Evolutionary conservation across 2,888 invertebrate species (phyloP), one percentile per base, ranked within the genome.

Genomic region (Clusia tigrina): DNA sequence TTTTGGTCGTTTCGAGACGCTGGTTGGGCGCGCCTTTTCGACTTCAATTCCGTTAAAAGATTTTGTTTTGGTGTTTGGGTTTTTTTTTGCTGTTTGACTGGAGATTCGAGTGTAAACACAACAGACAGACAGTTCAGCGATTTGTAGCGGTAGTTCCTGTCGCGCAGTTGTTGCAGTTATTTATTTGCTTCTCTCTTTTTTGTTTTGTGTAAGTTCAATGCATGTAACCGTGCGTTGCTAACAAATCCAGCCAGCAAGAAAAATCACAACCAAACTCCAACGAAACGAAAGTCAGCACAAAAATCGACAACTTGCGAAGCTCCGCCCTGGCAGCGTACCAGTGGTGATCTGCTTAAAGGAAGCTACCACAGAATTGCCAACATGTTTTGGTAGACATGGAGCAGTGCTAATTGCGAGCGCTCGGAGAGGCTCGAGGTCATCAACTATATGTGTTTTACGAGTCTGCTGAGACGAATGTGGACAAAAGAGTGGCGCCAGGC

Each of bases 121-220:
- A 74, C 71, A 80, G 78, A 74, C 71, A 80, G 78, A 78, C 78
- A 79, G 76, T 76, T 79, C 74, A 79, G 78, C 78, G 78, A 80
- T 79, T 79, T 79, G 80, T 77, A 74, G 72, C 74, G 71, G 76
- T 78, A 76, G 74, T 77, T 75, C 66, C 56, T 48, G 48, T 48
- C 15, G 20, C 59, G 65, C 60, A 25, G 56, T 65, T 66, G 54
- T 54, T 24, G 25, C 25, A 2, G 10, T 62, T 67, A 60, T 46
- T 67, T 61, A 24, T 66, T 54, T 58, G 42, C 32, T 32, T 6
- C 32, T 32, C 6, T 32, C 12, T 6, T 12, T 32, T 6, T 12
- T 32, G 32, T 32, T 32, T n/a, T 6, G 12, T 32, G 32, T 32
- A 32, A 12, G n/a, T n/a, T n/a, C 32, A 32, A 32, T 42, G 42